These are phyloP conservation scores for Harpegnathos saltator DNA, from an alignment of 1,140 invertebrate species.

Conservation along the genomic window DNA sequence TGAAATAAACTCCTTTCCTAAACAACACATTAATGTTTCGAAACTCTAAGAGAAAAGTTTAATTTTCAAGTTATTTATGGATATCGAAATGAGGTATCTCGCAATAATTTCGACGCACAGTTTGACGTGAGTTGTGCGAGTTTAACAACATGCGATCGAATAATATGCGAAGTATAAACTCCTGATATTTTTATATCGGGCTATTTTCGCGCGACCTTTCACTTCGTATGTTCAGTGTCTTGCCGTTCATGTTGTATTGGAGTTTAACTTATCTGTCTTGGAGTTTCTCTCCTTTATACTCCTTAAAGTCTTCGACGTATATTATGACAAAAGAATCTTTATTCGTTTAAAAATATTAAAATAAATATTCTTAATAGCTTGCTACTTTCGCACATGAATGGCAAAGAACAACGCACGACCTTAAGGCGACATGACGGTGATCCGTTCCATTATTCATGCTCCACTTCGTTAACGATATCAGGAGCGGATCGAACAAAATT, in stretches of 20 bases:
- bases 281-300: neutral
- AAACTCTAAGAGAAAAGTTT: neutral
- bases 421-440: conserved; percentile 31
- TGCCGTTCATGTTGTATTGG: too few relatives aligned
- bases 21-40: neutral
- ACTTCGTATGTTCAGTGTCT: neutral
- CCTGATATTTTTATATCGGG: neutral
- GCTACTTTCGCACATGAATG: conserved; percentile 24
- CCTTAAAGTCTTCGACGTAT: neutral
- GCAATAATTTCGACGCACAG: neutral
- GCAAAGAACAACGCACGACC: conserved; percentile 37
- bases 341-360: neutral
- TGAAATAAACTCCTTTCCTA: too few relatives aligned
- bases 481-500: conserved; percentile 14
- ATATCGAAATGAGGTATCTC: neutral
- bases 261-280: neutral
- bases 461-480: conserved; percentile 55
- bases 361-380: neutral
- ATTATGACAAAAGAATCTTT: neutral
- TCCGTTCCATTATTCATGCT: conserved; percentile 67
- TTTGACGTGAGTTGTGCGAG: neutral
- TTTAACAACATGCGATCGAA: neutral
- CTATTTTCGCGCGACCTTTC: neutral
- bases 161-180: neutral
- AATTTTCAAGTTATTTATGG: neutral